A percentile compares a stretch with the other conserved stretches of the same genome.
Evolutionary conservation across 2,888 invertebrate genomes (phyloP).

Genomic region (Lissonota sp.): DNA sequence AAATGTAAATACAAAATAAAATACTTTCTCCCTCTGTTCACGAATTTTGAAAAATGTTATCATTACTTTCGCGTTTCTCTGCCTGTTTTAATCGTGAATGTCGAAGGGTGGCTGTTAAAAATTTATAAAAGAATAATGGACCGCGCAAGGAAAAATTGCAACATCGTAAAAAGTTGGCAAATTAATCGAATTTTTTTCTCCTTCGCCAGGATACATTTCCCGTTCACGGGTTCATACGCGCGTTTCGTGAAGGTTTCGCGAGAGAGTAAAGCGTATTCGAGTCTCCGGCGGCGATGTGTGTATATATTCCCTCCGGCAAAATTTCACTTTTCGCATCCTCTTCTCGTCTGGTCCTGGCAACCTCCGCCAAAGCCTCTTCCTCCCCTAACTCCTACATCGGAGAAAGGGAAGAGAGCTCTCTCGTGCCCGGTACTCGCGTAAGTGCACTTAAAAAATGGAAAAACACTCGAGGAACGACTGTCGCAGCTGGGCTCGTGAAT

Average conservation of each 20-base stretch:
- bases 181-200: no score
- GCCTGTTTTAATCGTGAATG: no score
- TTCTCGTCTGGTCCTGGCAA: slow-evolving; percentile 24
- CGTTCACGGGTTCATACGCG: no score
- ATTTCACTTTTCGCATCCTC: slow-evolving; percentile 42
- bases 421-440: slow-evolving; percentile 63
- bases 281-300: background rate
- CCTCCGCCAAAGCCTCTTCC: slow-evolving; percentile 27
- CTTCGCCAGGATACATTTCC: no score
- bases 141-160: no score
- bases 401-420: slow-evolving; percentile 3
- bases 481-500: slow-evolving; percentile 73
- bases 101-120: no score
- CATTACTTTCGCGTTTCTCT: no score
- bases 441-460: slow-evolving; percentile 78
- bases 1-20: no score
- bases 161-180: no score
- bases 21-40: no score
- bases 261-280: background rate
- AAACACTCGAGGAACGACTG: slow-evolving; percentile 73
- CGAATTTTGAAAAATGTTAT: no score
- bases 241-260: background rate
- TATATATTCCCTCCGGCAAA: slow-evolving; percentile 31
- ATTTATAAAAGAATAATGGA: no score
- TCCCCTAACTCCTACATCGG: slow-evolving; percentile 6